Evolutionary conservation across 2,797 vertebrate genomes (phyloP), one percentile per base, ranked within the genome.

Genomic region (Alectoris magna): DNA sequence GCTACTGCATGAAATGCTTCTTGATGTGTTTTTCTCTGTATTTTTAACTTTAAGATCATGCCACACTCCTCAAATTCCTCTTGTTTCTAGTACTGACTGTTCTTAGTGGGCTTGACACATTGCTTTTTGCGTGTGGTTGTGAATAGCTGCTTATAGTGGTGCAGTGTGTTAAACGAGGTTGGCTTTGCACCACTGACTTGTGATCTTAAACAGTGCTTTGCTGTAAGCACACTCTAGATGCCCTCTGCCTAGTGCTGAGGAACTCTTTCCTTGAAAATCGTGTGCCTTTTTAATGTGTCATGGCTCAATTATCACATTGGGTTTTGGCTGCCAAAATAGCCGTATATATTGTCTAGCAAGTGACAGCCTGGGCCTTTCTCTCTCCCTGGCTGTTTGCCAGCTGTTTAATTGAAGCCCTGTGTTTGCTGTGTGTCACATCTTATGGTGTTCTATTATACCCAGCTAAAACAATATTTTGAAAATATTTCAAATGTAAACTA

Each of bases 401-500:
- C 91, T 97, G 95, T 97, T 96, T 96, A 97, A 97, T 97, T 98
- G 95, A 96, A 97, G 93, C 83, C 72, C 94, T 94, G 90, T 96
- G 87, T 96, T 97, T 97, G 96, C 95, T 96, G 71, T 96, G 90
- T 97, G 93, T 97, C 94, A 97, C 71, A 93, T 97, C 90, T 96
- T 96, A 94, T 93, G 93, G 68, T 87, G 93, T 95, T 93, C 93
- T 97, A 94, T 96, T 96, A 95, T 95, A 91, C 94, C 89, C 96
- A 96, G 89, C 75, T 97, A 96, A 97, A 97, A 96, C 95, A 97
- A 97, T 97, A 97, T 97, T 97, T 97, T 96, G 96, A 97, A 96
- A 98, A 97, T 93, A 83, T 96, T 96, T 96, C 94, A 94, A 94
- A 95, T 92, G 91, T 94, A 94, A 95, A 94, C 93, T 95, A 94